phyloP scores from a whole-genome alignment of 1,140 invertebrate genomes.

The Gonioctena quinquepunctata region DNA sequence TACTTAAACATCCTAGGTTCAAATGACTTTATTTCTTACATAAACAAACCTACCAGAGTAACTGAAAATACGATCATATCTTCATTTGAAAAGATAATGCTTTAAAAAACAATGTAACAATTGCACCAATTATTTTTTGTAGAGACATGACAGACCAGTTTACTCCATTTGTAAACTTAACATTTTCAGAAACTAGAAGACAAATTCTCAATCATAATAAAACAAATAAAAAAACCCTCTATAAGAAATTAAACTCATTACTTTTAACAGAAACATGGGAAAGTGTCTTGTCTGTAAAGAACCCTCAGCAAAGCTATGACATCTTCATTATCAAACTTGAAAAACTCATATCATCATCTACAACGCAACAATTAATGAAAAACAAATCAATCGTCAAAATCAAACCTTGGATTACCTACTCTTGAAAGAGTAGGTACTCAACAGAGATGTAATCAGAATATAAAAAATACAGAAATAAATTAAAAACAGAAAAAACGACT shows the following conservation, averaged over 20 bases:
- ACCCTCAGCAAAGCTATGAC: not conserved
- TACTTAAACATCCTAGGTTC: too few species aligned
- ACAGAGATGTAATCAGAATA: not conserved
- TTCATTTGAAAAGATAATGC: too few species aligned
- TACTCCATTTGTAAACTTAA: too few species aligned
- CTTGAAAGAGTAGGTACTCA: not conserved
- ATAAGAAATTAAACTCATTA: conserved; percentile 2
- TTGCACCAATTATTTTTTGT: too few species aligned
- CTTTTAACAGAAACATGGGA: not conserved
- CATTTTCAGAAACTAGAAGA: too few species aligned
- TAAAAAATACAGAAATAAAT: not conserved
- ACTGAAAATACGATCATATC: too few species aligned
- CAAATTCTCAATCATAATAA: conserved; percentile 4
- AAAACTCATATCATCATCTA: not conserved
- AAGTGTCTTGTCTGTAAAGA: not conserved
- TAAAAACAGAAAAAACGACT: not conserved
- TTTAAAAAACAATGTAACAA: too few species aligned
- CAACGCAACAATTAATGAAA: not conserved
- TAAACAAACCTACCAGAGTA: too few species aligned
- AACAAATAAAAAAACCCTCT: not conserved
- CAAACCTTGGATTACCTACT: conserved; percentile 1
- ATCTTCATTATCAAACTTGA: not conserved
- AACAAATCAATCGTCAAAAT: conserved; percentile 1
- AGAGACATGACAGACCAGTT: too few species aligned
- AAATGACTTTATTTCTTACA: too few species aligned